Percentiles rank a stretch among this genome's conserved stretches.
These are phyloP conservation scores for Asarcornis scutulata DNA, from an alignment of 2,113 vertebrate genomes.

Conservation along the genomic window DNA sequence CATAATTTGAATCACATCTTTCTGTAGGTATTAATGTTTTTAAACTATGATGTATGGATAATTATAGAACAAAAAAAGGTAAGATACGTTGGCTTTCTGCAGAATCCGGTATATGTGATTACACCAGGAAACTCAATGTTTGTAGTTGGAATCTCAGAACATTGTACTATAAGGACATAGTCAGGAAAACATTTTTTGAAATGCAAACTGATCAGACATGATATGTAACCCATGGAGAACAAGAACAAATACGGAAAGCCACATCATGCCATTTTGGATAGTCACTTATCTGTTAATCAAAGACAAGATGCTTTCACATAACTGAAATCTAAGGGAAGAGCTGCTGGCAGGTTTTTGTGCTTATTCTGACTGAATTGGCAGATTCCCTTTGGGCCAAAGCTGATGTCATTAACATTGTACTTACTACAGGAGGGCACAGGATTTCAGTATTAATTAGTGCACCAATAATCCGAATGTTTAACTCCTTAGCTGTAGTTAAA, in stretches of 20 bases:
- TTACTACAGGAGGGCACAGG: neutral
- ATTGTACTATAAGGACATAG: neutral
- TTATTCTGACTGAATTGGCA: neutral
- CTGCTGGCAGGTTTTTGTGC: neutral
- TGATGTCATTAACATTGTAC: neutral
- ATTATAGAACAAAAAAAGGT: neutral
- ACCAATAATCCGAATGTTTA: neutral
- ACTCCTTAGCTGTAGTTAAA: neutral
- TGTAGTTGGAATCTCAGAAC: neutral
- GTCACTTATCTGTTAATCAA: neutral
- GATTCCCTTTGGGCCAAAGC: neutral
- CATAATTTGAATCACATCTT: neutral
- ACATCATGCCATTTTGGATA: neutral
- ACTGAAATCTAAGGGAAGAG: neutral
- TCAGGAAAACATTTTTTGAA: neutral
- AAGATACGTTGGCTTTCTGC: neutral
- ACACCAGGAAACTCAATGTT: neutral
- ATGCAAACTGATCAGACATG: neutral
- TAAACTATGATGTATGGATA: neutral
- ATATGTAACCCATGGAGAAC: neutral
- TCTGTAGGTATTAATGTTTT: neutral
- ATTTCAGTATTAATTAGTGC: conserved; percentile 24
- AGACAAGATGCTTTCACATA: neutral
- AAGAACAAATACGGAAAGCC: neutral
- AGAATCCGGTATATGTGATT: neutral